Evolutionary conservation across 2,113 vertebrate genomes (phyloP), one percentile per base, ranked within the genome.

Genomic region (Grammomys surdaster): DNA sequence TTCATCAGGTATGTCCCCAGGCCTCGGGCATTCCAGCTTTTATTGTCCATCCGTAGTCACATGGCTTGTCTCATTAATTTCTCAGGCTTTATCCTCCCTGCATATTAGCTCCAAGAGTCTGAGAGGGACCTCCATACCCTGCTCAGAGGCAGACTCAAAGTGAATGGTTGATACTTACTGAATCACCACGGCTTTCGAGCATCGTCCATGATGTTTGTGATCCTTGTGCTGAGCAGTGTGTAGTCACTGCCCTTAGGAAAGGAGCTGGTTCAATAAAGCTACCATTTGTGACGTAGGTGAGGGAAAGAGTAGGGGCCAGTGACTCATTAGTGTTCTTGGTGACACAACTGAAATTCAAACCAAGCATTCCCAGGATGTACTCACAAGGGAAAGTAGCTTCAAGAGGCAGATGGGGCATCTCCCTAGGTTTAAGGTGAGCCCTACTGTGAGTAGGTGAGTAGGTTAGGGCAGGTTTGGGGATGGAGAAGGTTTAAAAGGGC

Each of bases 91-190:
- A 0, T 76, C 46, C 84, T 51, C 51, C 85, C 76, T 5, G 7
- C 58, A 40, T 80, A 43, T 60, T 67, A 36, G 60, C 40, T 31
- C 40, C n/a, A 7, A 40, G 36, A 7, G 24, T 65, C 1, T 0
- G 1, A 24, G 4, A 13, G 87, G 43, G 73, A 60, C 75, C 75
- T 63, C 24, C 5, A 72, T n/a, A n/a, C 63, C 16, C 60, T 14
- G 0, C 33, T 70, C 28, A 7, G 63, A 0, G 33, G 46, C 67
- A 28, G 77, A 43, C 67, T 36, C 33, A 0, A 40, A 46, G 40
- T 0, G 0, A 14, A 22, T 16, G 0, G n/a, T 36, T 28, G 1
- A 0, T 24, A 9, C 13, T 16, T 2, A 9, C 1, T 12, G 54
- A 43, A 20, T 65, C 54, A 20, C n/a, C 80, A 28, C 14, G 13